Evolutionary conservation across 2,888 invertebrate genomes (phyloP).

Genomic region (Melanchra persicariae): DNA sequence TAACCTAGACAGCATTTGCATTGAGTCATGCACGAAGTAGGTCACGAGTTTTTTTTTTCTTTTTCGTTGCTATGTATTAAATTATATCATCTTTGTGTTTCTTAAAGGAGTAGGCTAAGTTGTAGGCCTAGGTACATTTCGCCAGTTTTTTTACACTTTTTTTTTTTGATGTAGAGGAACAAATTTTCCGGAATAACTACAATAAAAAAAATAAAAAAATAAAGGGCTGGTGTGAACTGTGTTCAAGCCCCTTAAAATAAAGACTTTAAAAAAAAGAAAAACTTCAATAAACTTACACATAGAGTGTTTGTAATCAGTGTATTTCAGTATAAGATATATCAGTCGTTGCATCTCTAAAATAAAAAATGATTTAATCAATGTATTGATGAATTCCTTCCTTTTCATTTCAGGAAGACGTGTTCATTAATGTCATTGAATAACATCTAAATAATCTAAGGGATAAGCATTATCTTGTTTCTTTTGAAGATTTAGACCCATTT

Average conservation of each 20-base stretch:
- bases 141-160: too few relatives aligned
- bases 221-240: too few relatives aligned
- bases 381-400: background rate
- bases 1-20: conserved; percentile 13
- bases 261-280: too few relatives aligned
- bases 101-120: background rate
- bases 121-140: too few relatives aligned
- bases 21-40: conserved; percentile 17
- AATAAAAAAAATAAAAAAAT: too few relatives aligned
- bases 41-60: background rate
- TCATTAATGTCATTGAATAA: background rate
- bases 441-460: background rate
- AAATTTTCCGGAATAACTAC: too few relatives aligned
- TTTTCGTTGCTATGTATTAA: background rate
- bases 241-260: too few relatives aligned
- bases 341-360: background rate
- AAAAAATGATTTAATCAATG: background rate
- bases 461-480: background rate
- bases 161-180: too few relatives aligned
- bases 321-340: too few relatives aligned
- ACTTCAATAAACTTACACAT: too few relatives aligned
- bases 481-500: background rate
- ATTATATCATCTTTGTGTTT: background rate
- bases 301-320: too few relatives aligned
- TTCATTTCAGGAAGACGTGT: background rate